Base-by-base conservation (phyloP, 2,888 invertebrate species). In the Pilophorus perplexus region DNA sequence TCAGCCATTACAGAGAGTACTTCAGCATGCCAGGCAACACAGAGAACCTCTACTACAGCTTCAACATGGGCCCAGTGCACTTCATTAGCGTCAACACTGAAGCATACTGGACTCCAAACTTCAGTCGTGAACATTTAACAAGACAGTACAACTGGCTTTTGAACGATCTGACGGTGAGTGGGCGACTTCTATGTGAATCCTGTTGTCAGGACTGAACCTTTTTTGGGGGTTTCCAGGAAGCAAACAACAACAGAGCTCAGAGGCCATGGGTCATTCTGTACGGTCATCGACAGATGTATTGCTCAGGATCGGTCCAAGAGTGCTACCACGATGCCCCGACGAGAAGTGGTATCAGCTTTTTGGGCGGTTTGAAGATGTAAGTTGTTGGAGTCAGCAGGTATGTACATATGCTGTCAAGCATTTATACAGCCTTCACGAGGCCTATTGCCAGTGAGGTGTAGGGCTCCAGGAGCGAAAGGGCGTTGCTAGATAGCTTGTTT, bases 31-130 rank as follows among this genome's bases (percentile, higher is more conserved):
- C 96, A 0, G 86, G 88, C 20, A 78, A 78, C 18, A 78, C 79
- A 2, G 84, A 89, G 66, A 86, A 84, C 71, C 80, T 90, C 74
- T 88, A 84, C 84, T 93, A 88, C 79, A 93, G 93, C 76, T 93
- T 92, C 76, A 84, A 95, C 77, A 76, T 95, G 71, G 95, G 95
- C 0, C 91, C 91, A 0, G 84, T 90, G 16, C 95, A 95, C 78
- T 88, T 98, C 74, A 85, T 99, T 64, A 88, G 89, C 22, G 85
- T 98, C 73, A 91, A 92, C 68, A 95, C 97, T 0, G 98, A 99
- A 80, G 88, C 89, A 66, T 98, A 97, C 78, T 98, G 95, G 79
- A 97, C 87, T 78, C 79, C 90, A 40, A 81, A 91, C 73, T 96
- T 90, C 75, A 97, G 97, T 0, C 76, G 88, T 42, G 86, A 88